Evolutionary conservation across 2,888 invertebrate genomes (phyloP).

Genomic region (Campoplex capitator): DNA sequence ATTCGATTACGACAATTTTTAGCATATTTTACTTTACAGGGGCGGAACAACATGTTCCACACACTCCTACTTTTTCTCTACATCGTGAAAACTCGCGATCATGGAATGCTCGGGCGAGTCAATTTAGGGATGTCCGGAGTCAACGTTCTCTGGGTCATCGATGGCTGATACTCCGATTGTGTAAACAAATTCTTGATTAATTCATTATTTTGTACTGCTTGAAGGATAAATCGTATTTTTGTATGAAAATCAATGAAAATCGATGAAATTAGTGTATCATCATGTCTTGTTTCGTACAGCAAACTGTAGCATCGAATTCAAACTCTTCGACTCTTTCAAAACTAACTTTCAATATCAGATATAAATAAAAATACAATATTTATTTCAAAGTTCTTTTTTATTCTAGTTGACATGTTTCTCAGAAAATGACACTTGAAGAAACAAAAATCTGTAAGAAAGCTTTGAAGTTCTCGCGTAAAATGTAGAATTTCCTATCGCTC

Average conservation of each 20-base stretch:
- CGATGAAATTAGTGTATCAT: not conserved
- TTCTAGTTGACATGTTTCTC: too few relatives aligned
- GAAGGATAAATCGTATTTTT: slow-evolving; percentile 1
- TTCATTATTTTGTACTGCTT: slow-evolving; percentile 38
- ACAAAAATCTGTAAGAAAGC: too few relatives aligned
- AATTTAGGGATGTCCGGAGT: slow-evolving; percentile 92
- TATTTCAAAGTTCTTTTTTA: too few relatives aligned
- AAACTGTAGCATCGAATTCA: not conserved
- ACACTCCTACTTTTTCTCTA: slow-evolving; percentile 93
- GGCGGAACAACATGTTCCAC: slow-evolving; percentile 95
- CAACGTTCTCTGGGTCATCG: slow-evolving; percentile 93
- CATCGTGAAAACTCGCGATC: slow-evolving; percentile 90
- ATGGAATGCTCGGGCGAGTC: slow-evolving; percentile 91
- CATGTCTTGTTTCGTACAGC: not conserved
- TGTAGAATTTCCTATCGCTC: too few relatives aligned
- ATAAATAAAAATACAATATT: too few relatives aligned
- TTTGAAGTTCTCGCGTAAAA: too few relatives aligned
- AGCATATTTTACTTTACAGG: slow-evolving; percentile 85
- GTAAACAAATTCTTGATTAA: slow-evolving; percentile 21
- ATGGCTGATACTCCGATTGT: slow-evolving; percentile 78
- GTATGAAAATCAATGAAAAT: not conserved
- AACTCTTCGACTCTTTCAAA: too few relatives aligned
- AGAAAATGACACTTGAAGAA: too few relatives aligned
- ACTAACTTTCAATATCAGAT: too few relatives aligned
- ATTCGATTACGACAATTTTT: not conserved